A percentile compares a stretch with the other conserved stretches of the same genome.
phyloP scores from a whole-genome alignment of 1,140 invertebrate species.

The Pantala flavescens region DNA sequence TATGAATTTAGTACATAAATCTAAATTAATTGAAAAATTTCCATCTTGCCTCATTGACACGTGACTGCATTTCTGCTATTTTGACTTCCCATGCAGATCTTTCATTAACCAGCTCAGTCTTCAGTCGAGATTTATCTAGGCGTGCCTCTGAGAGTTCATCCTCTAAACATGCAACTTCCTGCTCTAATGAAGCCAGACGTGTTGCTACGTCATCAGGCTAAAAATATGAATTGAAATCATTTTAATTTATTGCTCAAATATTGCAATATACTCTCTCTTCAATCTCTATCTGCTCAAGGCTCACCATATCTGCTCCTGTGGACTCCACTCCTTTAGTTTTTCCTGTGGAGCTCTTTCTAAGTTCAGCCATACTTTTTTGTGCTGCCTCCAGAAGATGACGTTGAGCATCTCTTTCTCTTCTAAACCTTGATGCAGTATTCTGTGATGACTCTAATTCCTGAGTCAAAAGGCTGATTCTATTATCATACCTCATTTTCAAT shows the following conservation, averaged over 20 bases:
- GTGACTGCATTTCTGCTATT: slow-evolving; percentile 78
- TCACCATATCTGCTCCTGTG: background rate
- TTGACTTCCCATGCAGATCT: slow-evolving; percentile 79
- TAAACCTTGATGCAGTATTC: slow-evolving; percentile 65
- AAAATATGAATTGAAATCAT: slow-evolving; percentile 16
- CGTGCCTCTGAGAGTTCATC: slow-evolving; percentile 77
- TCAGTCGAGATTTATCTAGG: slow-evolving; percentile 69
- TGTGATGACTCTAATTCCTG: slow-evolving; percentile 79
- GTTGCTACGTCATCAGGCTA: slow-evolving; percentile 39
- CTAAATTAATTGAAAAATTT: background rate
- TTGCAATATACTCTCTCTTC: background rate
- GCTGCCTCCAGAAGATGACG: slow-evolving; percentile 82
- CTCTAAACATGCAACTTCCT: slow-evolving; percentile 73
- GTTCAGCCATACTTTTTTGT: slow-evolving; percentile 67
- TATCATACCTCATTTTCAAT: slow-evolving; percentile 79
- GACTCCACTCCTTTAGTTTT: background rate
- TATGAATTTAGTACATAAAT: background rate
- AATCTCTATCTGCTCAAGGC: too few species aligned
- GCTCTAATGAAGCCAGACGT: slow-evolving; percentile 56
- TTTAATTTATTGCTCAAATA: too few species aligned
- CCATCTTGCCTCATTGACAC: slow-evolving; percentile 69
- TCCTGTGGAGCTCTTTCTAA: slow-evolving; percentile 39
- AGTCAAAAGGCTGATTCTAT: slow-evolving; percentile 69
- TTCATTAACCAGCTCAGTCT: slow-evolving; percentile 82
- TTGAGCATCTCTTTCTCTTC: slow-evolving; percentile 79